Evolutionary conservation across 2,113 vertebrate species (phyloP).

Genomic region (Isichthys henryi): DNA sequence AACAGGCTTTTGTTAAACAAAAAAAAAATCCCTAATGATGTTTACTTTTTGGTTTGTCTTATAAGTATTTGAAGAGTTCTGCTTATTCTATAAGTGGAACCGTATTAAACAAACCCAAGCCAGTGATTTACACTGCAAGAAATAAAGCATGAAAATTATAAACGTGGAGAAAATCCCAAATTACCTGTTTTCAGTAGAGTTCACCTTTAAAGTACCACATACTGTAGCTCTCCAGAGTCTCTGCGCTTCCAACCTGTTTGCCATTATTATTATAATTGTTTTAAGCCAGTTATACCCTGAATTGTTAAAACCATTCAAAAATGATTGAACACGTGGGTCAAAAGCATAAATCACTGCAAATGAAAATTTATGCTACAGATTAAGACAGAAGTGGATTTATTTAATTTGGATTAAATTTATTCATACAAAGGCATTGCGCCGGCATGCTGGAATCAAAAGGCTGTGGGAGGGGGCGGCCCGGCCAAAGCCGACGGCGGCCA

Average conservation of each 20-base stretch:
- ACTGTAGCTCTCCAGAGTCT: neutral
- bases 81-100: neutral
- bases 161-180: neutral
- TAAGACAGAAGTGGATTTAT: constrained; percentile 13
- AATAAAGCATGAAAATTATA: neutral
- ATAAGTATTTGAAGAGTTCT: neutral
- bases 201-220: neutral
- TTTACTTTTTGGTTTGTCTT: neutral
- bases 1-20: neutral
- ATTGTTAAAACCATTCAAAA: neutral
- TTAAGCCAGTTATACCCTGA: neutral
- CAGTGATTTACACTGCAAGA: neutral
- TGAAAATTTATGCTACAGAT: constrained; percentile 3
- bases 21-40: neutral
- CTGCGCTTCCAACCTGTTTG: neutral
- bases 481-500: constrained; percentile 12
- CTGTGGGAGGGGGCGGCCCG: neutral
- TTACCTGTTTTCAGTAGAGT: neutral
- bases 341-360: constrained; percentile 13
- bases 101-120: neutral
- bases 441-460: neutral
- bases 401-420: constrained; percentile 18
- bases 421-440: neutral
- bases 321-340: neutral
- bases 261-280: neutral